phyloP scores from a whole-genome alignment of 92 coral and sea anemone species.

The Muricea muricata region DNA sequence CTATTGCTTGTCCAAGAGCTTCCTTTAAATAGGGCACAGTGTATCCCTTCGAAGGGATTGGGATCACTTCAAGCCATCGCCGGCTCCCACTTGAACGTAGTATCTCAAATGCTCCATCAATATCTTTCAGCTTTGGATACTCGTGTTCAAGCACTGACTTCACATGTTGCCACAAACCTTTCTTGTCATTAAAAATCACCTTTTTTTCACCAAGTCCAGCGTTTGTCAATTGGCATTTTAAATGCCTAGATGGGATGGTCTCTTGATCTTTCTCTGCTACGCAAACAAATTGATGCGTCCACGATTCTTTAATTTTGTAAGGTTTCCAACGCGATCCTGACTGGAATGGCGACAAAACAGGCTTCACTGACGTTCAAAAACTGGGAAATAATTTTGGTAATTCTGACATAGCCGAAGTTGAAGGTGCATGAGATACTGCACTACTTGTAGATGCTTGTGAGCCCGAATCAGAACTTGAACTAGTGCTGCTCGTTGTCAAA shows the following conservation, averaged over 20 bases:
- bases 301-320: not conserved
- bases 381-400: no score
- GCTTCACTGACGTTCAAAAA: no score
- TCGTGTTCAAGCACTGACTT: not conserved
- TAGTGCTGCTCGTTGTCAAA: no score
- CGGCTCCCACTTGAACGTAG: not conserved
- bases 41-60: constrained; percentile 26
- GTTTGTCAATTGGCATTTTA: constrained; percentile 15
- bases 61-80: not conserved
- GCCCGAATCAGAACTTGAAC: no score
- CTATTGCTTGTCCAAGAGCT: constrained; percentile 34
- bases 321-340: no score
- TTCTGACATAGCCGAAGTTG: no score
- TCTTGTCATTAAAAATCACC: constrained; percentile 23
- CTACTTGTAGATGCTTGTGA: no score
- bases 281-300: constrained; percentile 26
- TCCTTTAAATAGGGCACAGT: constrained; percentile 33
- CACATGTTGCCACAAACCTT: constrained; percentile 1
- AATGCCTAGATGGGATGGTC: not conserved
- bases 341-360: no score
- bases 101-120: constrained; percentile 22
- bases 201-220: constrained; percentile 41
- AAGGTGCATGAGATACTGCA: no score
- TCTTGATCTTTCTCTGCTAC: constrained; percentile 34
- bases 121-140: constrained; percentile 7